These are phyloP conservation scores for Amblyornis subalaris DNA, from an alignment of 2,113 vertebrate species.

Conservation along the genomic window DNA sequence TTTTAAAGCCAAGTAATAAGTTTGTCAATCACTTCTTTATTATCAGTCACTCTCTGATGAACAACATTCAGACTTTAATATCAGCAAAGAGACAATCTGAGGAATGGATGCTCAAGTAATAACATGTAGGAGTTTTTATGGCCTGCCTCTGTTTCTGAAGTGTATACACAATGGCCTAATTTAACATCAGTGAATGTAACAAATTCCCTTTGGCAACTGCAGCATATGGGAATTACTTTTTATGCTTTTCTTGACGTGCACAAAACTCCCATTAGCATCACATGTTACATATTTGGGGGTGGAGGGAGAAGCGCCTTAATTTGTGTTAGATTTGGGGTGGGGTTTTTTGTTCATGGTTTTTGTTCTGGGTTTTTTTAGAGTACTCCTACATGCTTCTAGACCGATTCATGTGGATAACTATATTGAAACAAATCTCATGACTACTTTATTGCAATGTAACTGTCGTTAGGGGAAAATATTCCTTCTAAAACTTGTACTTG, in stretches of 20 bases:
- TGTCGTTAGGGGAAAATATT: background rate
- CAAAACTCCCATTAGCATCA: slow-evolving; percentile 20
- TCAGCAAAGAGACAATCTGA: slow-evolving; percentile 59
- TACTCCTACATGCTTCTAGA: background rate
- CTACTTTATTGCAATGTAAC: background rate
- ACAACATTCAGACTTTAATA: slow-evolving; percentile 66
- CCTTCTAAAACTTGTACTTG: background rate
- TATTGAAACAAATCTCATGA: background rate
- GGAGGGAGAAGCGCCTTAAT: background rate
- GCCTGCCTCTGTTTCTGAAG: slow-evolving; percentile 48
- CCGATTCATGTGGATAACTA: background rate
- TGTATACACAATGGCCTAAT: slow-evolving; percentile 54
- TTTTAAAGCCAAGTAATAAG: slow-evolving; percentile 62
- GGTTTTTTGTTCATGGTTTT: background rate
- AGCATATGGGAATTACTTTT: slow-evolving; percentile 57
- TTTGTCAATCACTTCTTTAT: slow-evolving; percentile 71
- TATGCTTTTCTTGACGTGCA: slow-evolving; percentile 37
- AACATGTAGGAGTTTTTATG: slow-evolving; percentile 55
- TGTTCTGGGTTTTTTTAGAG: background rate
- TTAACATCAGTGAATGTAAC: slow-evolving; percentile 44
- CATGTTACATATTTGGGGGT: background rate
- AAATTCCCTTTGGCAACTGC: slow-evolving; percentile 53
- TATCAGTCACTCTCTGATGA: slow-evolving; percentile 68
- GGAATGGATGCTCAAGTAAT: slow-evolving; percentile 56
- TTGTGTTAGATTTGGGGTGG: background rate